Conservation (phyloP, 1,140 invertebrate species). For the Heliconius nattereri region DNA sequence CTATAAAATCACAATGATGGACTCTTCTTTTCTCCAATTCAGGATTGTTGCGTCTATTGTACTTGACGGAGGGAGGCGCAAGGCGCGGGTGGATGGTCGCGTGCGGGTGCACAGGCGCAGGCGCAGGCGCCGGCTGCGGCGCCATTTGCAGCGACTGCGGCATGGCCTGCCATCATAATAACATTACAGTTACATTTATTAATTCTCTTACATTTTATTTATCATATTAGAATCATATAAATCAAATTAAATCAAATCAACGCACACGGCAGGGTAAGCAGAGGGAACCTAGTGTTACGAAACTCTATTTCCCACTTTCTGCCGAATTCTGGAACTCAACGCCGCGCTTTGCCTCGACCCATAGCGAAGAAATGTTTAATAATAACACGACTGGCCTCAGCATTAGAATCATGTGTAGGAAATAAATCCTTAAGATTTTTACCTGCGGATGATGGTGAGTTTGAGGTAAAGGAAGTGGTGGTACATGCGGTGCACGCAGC, state of each 20-base stretch:
- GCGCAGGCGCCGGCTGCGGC: slow-evolving; percentile 52
- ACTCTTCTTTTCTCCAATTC: slow-evolving; percentile 32
- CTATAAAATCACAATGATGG: slow-evolving; percentile 32
- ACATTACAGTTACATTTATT: neutral
- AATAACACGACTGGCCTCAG: too few species aligned
- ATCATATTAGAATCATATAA: too few species aligned
- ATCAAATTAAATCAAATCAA: too few species aligned
- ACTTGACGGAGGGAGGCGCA: slow-evolving; percentile 12
- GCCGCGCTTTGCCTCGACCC: too few species aligned
- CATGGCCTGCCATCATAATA: slow-evolving; percentile 48
- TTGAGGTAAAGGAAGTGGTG: slow-evolving; percentile 69
- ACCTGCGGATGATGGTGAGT: slow-evolving; percentile 74
- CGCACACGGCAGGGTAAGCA: too few species aligned
- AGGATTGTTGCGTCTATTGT: slow-evolving; percentile 25
- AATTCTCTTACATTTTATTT: neutral
- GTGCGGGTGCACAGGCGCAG: slow-evolving; percentile 54
- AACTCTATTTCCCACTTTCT: too few species aligned
- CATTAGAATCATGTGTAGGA: neutral
- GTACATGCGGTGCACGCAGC: slow-evolving; percentile 70
- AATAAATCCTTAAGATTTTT: neutral
- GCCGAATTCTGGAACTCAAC: too few species aligned
- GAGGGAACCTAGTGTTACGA: too few species aligned
- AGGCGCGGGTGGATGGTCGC: slow-evolving; percentile 42
- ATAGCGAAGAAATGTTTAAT: too few species aligned
- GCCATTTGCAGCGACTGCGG: slow-evolving; percentile 72